Conservation (phyloP, 2,797 vertebrate genomes). For the Buphagus erythrorhynchus region DNA sequence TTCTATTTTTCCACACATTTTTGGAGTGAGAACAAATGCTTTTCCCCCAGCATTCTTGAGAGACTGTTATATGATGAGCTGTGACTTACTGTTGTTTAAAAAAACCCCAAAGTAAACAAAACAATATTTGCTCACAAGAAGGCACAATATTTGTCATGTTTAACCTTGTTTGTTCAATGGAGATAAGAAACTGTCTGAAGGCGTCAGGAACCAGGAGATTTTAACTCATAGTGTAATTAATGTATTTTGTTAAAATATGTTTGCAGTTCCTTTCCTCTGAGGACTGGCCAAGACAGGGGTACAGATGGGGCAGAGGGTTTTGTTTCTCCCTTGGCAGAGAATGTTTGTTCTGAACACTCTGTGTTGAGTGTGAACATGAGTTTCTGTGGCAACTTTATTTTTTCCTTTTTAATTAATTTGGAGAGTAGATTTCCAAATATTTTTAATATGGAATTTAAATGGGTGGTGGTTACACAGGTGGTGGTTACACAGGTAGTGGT, state of each 20-base stretch:
- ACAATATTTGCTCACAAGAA: constrained; percentile 20
- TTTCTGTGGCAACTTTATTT: background rate
- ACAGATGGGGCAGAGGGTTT: background rate
- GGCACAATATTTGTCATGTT: constrained; percentile 13
- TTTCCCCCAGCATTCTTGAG: background rate
- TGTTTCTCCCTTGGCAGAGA: background rate
- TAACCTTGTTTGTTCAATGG: constrained; percentile 30
- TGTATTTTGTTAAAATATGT: constrained; percentile 2
- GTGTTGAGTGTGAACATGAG: background rate
- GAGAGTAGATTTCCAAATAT: background rate
- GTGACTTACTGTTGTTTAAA: constrained; percentile 18
- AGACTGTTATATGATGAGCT: background rate
- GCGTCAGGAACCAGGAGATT: background rate
- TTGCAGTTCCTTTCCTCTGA: background rate
- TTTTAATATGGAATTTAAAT: background rate
- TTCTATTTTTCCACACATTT: background rate
- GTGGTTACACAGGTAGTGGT: background rate
- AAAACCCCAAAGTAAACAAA: background rate
- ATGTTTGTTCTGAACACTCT: background rate
- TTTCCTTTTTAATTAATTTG: background rate
- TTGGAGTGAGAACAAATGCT: background rate
- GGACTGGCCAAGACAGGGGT: background rate
- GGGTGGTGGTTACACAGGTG: background rate
- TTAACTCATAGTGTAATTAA: background rate
- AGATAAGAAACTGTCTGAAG: background rate